Evolutionary conservation across 37 sponge, comb jelly and placozoan genomes (phyloP).

Genomic region (Chondrilla cf. caribensis): DNA sequence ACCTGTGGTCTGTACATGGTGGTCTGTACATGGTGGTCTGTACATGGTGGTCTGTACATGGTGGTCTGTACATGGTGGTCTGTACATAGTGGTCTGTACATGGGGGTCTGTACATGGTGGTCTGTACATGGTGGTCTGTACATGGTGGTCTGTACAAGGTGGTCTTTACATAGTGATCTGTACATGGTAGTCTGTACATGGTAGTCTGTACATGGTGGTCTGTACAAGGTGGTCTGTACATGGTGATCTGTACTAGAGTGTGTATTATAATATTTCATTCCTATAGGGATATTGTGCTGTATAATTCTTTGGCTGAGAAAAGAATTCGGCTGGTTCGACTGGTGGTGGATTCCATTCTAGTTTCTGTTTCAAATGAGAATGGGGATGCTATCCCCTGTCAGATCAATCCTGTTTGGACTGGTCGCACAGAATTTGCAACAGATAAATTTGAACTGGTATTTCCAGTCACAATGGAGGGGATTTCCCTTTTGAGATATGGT

Average conservation of each 20-base stretch:
- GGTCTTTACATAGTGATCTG: background rate
- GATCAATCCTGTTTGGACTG: constrained; percentile 52
- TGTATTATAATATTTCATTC: too few relatives aligned
- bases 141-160: background rate
- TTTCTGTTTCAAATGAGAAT: constrained; percentile 15
- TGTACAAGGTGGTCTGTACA: background rate
- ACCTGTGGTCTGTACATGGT: background rate
- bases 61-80: background rate
- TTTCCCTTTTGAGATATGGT: constrained; percentile 37
- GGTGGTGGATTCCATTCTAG: constrained; percentile 30
- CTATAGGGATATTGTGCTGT: constrained; percentile 38
- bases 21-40: background rate
- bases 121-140: background rate
- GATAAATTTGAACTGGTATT: constrained; percentile 50
- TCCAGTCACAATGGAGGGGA: constrained; percentile 15
- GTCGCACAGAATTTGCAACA: background rate
- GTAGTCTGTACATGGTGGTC: background rate
- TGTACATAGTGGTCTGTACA: background rate
- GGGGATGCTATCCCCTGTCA: constrained; percentile 44
- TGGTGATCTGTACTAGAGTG: background rate
- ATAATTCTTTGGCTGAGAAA: constrained; percentile 54
- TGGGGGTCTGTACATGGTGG: background rate
- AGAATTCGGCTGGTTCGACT: constrained; percentile 48
- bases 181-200: background rate
- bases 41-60: background rate